Evolutionary conservation across 23 tunicate species (phyloP).

Genomic region (Ciona savignyi): DNA sequence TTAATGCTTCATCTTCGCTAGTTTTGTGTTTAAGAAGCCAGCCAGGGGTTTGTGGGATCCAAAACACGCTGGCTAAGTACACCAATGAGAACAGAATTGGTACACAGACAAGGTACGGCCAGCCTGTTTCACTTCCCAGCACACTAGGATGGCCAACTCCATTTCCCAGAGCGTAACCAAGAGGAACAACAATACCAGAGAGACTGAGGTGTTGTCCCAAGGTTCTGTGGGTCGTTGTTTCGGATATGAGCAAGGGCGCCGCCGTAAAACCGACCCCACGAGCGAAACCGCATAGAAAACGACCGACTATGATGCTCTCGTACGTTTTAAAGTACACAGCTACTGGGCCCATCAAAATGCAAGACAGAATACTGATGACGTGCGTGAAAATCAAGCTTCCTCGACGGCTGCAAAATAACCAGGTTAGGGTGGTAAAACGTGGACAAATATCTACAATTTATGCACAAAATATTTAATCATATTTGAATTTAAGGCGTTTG

Average conservation of each 20-base stretch:
- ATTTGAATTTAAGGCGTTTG: too few relatives aligned
- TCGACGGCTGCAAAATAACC: conserved; percentile 25
- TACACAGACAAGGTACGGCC: conserved; percentile 12
- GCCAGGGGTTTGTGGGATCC: conserved; percentile 32
- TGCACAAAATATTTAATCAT: too few relatives aligned
- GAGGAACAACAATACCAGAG: not conserved
- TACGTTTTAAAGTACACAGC: conserved; percentile 19
- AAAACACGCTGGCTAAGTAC: conserved; percentile 7
- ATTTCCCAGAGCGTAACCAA: conserved; percentile 18
- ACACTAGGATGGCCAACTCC: conserved; percentile 6
- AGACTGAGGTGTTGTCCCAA: conserved; percentile 17
- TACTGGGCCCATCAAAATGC: conserved; percentile 25
- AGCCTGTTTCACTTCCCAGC: conserved; percentile 6
- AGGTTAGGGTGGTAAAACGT: too few relatives aligned
- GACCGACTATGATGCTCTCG: conserved; percentile 28
- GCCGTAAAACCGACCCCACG: conserved; percentile 24
- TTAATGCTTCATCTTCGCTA: not conserved
- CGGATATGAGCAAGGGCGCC: conserved; percentile 19
- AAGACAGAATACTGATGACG: conserved; percentile 3
- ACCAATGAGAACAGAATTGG: conserved; percentile 22
- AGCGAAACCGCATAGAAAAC: conserved; percentile 39
- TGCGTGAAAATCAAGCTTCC: conserved; percentile 21
- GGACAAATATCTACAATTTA: too few relatives aligned
- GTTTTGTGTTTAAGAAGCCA: conserved; percentile 5
- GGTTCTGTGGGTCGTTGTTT: conserved; percentile 5